Conservation (phyloP, 2,113 vertebrate species). For the Oreotrochilus melanogaster region DNA sequence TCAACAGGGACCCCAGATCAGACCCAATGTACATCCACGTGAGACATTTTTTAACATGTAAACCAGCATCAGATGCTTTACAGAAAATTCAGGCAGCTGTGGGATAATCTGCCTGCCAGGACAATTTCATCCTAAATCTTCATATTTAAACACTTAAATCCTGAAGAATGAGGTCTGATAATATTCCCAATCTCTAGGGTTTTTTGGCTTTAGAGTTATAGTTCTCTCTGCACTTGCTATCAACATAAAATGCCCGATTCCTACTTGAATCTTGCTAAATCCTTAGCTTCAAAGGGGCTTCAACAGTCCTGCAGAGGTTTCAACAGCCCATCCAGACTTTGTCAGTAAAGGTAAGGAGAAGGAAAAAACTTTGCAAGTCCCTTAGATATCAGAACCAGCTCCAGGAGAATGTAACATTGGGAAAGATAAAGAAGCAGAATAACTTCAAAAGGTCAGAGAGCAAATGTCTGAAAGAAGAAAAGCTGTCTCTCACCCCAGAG, state of each 20-base stretch:
- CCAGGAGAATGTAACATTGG: neutral
- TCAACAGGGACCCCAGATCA: constrained; percentile 19
- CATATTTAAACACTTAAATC: constrained; percentile 34
- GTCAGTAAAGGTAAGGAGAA: neutral
- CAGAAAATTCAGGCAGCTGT: constrained; percentile 51
- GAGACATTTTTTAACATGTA: constrained; percentile 13
- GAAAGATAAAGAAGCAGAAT: neutral
- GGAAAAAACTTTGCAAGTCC: neutral
- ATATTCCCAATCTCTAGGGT: constrained; percentile 41
- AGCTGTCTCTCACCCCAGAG: neutral
- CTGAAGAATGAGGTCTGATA: constrained; percentile 44
- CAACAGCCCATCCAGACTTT: neutral
- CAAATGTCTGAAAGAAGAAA: constrained; percentile 3
- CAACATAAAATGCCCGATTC: constrained; percentile 4
- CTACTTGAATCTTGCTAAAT: constrained; percentile 12
- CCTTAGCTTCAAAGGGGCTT: constrained; percentile 18
- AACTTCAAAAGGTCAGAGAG: constrained; percentile 30
- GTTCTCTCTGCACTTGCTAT: neutral
- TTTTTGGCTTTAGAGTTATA: constrained; percentile 33
- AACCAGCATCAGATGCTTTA: constrained; percentile 40
- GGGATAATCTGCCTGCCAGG: constrained; percentile 55
- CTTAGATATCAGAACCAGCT: constrained; percentile 21
- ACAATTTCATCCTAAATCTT: constrained; percentile 55
- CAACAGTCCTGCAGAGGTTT: neutral
- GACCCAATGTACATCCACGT: neutral